A percentile compares a stretch with the other conserved stretches of the same genome.
These are phyloP conservation scores for Columba janthina DNA, from an alignment of 2,113 vertebrate species.

Conservation along the genomic window DNA sequence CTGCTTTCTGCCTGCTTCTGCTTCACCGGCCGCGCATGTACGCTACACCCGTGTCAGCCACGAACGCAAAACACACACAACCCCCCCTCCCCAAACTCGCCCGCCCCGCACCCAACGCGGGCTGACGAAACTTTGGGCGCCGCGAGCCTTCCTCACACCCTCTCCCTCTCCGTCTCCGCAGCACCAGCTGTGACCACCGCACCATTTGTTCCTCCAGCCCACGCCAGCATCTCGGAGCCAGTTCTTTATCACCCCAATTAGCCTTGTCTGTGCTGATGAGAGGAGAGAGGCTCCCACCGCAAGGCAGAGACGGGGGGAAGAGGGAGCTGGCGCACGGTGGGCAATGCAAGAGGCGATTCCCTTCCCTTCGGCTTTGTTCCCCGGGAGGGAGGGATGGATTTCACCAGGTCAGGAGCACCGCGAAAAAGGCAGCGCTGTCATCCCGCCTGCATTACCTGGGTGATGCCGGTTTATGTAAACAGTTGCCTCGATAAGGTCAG, in stretches of 20 bases:
- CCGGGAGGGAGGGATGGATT: neutral
- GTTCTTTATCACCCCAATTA: constrained; percentile 58
- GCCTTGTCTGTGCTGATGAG: constrained; percentile 67
- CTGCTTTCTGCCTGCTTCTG: constrained; percentile 44
- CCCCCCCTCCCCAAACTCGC: neutral
- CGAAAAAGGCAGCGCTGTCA: neutral
- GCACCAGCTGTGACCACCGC: constrained; percentile 45
- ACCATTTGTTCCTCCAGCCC: constrained; percentile 54
- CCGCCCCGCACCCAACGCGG: neutral
- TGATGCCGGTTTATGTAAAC: neutral
- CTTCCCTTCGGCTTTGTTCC: neutral
- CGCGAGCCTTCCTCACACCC: constrained; percentile 31
- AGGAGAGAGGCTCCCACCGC: constrained; percentile 46
- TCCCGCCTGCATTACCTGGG: neutral
- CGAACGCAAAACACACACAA: constrained; percentile 40
- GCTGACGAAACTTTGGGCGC: neutral
- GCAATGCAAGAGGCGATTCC: neutral
- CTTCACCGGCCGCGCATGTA: constrained; percentile 37
- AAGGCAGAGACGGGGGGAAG: neutral
- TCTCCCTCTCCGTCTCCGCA: constrained; percentile 33
- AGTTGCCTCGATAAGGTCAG: neutral
- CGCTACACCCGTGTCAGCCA: constrained; percentile 48
- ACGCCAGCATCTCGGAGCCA: neutral
- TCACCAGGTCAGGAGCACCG: neutral
- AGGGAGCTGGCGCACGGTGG: neutral